Percentiles rank a stretch among this genome's conserved stretches.
These are phyloP conservation scores for Carcina quercana DNA, from an alignment of 2,888 invertebrate genomes.

Conservation along the genomic window DNA sequence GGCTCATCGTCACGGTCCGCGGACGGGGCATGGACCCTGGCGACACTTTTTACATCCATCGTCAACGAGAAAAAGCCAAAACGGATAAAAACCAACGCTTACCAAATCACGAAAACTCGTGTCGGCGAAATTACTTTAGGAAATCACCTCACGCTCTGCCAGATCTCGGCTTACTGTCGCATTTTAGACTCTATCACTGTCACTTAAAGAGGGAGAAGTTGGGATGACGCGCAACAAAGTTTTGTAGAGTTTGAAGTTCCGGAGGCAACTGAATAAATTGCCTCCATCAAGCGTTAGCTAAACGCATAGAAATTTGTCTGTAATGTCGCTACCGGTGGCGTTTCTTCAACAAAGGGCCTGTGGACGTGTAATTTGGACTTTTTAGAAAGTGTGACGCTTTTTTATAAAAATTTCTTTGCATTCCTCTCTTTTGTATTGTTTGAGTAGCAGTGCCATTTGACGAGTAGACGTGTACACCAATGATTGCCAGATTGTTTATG, in stretches of 20 bases:
- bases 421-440: too few species aligned
- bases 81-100: slow-evolving; percentile 39
- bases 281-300: slow-evolving; percentile 40
- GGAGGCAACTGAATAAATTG: slow-evolving; percentile 40
- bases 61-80: slow-evolving; percentile 39
- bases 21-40: slow-evolving; percentile 37
- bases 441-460: too few species aligned
- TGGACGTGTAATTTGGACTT: slow-evolving; percentile 31
- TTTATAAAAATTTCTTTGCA: slow-evolving; percentile 21
- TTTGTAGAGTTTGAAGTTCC: slow-evolving; percentile 18
- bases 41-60: slow-evolving; percentile 44
- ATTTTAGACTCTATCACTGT: slow-evolving; percentile 21
- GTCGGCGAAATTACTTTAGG: slow-evolving; percentile 46
- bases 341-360: slow-evolving; percentile 38
- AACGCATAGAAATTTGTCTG: slow-evolving; percentile 43
- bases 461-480: too few species aligned
- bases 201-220: slow-evolving; percentile 7
- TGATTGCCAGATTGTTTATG: too few species aligned
- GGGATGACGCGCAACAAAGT: too few species aligned
- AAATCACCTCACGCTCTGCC: slow-evolving; percentile 13
- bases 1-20: slow-evolving; percentile 33
- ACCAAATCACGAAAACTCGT: slow-evolving; percentile 61
- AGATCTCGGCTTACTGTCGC: slow-evolving; percentile 1
- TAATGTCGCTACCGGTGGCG: slow-evolving; percentile 34
- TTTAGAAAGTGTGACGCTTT: slow-evolving; percentile 22